Evolutionary conservation across 2,888 invertebrate genomes (phyloP), one percentile per base, ranked within the genome.

Genomic region (Drosophila mimetica): DNA sequence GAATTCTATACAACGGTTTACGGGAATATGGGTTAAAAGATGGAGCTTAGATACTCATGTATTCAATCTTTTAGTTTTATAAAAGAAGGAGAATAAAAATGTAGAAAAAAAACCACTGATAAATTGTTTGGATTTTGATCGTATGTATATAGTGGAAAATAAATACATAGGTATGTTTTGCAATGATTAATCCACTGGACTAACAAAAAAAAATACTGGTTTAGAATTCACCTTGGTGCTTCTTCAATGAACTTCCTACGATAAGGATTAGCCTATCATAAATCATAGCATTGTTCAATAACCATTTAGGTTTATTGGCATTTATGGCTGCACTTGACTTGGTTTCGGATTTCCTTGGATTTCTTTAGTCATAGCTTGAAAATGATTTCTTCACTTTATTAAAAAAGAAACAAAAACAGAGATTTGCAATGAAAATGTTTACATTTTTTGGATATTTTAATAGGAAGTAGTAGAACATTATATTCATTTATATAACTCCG

Each of bases 291-390:
- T 66, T 52, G 63, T 16, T 16, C 46, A 50, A 36, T 30, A 13
- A 28, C 28, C 4, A 16, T 2, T 30, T 11, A 16, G 6, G 22
- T 44, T 42, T 44, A 66, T 64, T 28, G 42, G n/a, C 34, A 50
- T 64, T 66, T 64, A 64, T 44, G 52, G 22, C 30, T 18, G 14
- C 53, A 52, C 9, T 64, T 22, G 52, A 18, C 36, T 30, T n/a
- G n/a, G 18, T 22, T 11, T 11, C n/a, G n/a, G 42, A 14, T 42
- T 64, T 52, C 18, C 14, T 14, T 11, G 16, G 9, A 4, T 7
- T 34, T 48, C 16, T 14, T 7, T 9, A 18, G 8, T n/a, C 11
- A 52, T 14, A 14, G n/a, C 18, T 13, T 7, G 30, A 25, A 2
- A 36, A 42, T 16, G 20, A n/a, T 51, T 51, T 28, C 25, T 25